These are phyloP conservation scores for Chionis minor DNA, from an alignment of 2,113 vertebrate genomes.

Conservation along the genomic window DNA sequence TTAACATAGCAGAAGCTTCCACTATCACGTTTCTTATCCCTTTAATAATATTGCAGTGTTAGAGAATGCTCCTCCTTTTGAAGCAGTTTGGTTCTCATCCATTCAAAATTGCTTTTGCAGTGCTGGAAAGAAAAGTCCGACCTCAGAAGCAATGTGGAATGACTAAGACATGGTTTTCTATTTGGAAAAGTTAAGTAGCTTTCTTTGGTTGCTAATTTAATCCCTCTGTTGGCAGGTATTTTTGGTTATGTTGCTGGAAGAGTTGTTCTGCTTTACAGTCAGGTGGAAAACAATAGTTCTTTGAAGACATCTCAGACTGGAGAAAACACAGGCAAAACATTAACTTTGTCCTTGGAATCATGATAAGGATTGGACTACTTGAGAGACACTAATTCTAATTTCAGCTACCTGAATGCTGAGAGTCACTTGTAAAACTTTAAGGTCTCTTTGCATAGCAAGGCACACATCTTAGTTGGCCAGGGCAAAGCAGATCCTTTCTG, in stretches of 20 bases:
- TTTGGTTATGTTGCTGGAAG: not conserved
- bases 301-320: not conserved
- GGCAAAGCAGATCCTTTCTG: not conserved
- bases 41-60: not conserved
- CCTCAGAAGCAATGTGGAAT: not conserved
- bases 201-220: not conserved
- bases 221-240: not conserved
- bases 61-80: not conserved
- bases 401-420: not conserved
- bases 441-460: not conserved
- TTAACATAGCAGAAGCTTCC: not conserved
- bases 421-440: not conserved
- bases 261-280: not conserved
- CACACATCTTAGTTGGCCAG: not conserved
- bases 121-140: not conserved
- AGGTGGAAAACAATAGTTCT: not conserved
- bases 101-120: not conserved
- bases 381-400: not conserved
- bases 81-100: not conserved
- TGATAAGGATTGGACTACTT: not conserved
- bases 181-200: not conserved
- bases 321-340: not conserved
- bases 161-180: not conserved
- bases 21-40: not conserved
- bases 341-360: not conserved